phyloP scores from a whole-genome alignment of 2,888 invertebrate species.

The Plebejus anna region DNA sequence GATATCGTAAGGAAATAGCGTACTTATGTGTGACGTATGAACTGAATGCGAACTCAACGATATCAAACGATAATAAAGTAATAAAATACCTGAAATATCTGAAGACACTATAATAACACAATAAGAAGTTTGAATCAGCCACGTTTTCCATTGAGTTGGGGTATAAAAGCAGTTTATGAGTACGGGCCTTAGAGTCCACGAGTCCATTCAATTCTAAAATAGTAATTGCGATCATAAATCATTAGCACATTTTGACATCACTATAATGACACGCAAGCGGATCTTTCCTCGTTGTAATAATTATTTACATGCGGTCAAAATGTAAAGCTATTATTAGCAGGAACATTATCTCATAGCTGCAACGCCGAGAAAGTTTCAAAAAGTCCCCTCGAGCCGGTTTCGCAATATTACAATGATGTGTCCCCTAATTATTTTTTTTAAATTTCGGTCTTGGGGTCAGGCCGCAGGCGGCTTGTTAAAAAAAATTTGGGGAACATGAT shows the following conservation, averaged over 20 bases:
- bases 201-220: not conserved
- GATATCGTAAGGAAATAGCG: no score
- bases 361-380: conserved; percentile 1
- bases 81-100: no score
- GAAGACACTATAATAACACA: no score
- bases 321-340: not conserved
- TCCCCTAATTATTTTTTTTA: not conserved
- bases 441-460: not conserved
- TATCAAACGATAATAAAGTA: no score
- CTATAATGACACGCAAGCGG: not conserved
- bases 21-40: no score
- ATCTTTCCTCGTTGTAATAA: not conserved
- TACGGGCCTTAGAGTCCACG: not conserved
- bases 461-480: no score
- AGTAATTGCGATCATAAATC: not conserved
- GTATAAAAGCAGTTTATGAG: no score
- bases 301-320: not conserved
- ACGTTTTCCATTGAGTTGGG: no score
- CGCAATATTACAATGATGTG: not conserved
- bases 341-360: not conserved
- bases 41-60: no score
- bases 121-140: no score
- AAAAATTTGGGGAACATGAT: not conserved
- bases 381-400: conserved; percentile 5
- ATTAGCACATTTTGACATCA: not conserved